Evolutionary conservation across 2,797 vertebrate species (phyloP).

Genomic region (Xerus rutilus): DNA sequence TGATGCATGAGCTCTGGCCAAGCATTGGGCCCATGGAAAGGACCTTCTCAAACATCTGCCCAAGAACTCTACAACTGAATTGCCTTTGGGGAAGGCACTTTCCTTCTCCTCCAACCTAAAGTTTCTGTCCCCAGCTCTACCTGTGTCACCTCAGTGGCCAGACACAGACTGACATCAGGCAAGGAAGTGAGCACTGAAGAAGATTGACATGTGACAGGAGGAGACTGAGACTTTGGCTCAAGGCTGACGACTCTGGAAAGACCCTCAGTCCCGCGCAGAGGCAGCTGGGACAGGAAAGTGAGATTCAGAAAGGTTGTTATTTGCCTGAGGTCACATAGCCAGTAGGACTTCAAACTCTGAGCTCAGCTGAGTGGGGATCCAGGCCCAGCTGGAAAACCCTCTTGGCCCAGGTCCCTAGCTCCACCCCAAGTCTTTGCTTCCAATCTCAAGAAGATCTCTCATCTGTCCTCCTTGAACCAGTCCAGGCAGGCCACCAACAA

Average conservation of each 20-base stretch:
- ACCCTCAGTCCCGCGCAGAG: neutral
- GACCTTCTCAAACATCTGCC: neutral
- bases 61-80: neutral
- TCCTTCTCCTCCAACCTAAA: conserved; percentile 2
- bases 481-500: neutral
- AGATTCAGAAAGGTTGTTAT: no score
- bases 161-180: neutral
- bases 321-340: no score
- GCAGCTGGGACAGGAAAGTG: neutral
- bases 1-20: neutral
- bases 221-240: no score
- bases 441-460: neutral
- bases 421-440: neutral
- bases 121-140: conserved; percentile 6
- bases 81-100: neutral
- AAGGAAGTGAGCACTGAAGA: neutral
- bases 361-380: neutral
- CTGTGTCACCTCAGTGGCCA: neutral
- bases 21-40: neutral
- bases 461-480: neutral
- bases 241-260: neutral
- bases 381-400: neutral
- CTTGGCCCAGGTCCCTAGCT: neutral
- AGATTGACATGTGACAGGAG: neutral
- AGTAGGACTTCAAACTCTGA: no score